Base-by-base conservation (phyloP, 2,113 vertebrate genomes). In the Megaleporinus macrocephalus region DNA sequence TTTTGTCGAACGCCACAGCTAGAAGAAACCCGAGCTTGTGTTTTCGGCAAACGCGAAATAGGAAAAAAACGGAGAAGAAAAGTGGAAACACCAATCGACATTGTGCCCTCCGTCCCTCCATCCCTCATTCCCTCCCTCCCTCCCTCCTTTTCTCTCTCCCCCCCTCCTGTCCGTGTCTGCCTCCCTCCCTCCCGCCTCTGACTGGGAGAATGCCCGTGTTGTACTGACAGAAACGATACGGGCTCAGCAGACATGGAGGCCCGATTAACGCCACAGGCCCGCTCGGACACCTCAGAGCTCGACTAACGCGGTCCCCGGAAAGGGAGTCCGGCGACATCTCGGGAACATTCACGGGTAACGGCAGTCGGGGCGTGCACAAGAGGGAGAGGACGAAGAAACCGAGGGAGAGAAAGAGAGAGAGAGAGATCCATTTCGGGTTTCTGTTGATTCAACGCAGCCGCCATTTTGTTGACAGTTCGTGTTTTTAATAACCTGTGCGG, bases 391-490 rank as follows among this genome's bases (percentile, higher is more conserved):
- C 47, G 82, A 82, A 89, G 87, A 84, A 90, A 90, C 90, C 88
- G 82, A 90, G 85, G 86, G 88, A 91, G 92, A 61, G 24, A 61
- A 22, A 80, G 80, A 77, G 85, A 76, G 80, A 77, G 85, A 76
- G 79, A 87, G 80, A 94, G 93, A 94, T 93, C 93, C 93, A 94
- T 94, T 95, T 94, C 94, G 92, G 91, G 89, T 91, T 91, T 95
- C 89, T 94, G 93, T 93, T 94, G 93, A 94, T 94, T 95, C 93
- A 94, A 92, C 93, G 89, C 92, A 91, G 93, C 93, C 94, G 94
- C 94, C 94, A 95, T 95, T 95, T 95, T 94, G 94, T 95, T 95
- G 94, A 94, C 93, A 94, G 93, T 94, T 93, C 86, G 92, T 94
- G 90, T 93, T 86, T 89, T 90, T 89, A 90, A 91, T 91, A 92